Conservation (phyloP, 2,797 vertebrate genomes). For the Lepilemur septentrionalis region DNA sequence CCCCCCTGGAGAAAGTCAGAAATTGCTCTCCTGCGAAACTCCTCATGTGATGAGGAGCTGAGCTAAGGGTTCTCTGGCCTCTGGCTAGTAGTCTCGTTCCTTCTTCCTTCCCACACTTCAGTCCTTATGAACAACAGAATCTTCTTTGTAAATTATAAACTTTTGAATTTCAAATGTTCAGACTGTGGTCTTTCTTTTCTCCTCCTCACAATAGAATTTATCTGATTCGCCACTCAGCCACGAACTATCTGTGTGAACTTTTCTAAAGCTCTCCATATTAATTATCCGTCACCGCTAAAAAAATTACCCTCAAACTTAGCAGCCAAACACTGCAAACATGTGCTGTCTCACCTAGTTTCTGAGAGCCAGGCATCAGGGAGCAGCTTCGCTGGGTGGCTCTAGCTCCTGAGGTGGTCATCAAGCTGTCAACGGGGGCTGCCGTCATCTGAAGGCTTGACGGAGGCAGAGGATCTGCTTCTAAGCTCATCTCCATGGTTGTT, state of each 20-base stretch:
- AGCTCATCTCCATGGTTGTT: background rate
- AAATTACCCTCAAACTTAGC: background rate
- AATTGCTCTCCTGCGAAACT: background rate
- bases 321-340: background rate
- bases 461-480: background rate
- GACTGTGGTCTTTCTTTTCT: background rate
- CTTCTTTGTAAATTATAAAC: background rate
- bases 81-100: background rate
- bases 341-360: background rate
- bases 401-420: background rate
- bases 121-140: background rate
- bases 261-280: background rate
- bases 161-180: background rate
- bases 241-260: background rate
- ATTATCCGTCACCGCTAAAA: background rate
- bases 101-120: background rate
- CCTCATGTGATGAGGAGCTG: background rate
- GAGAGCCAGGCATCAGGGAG: background rate
- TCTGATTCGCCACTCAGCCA: background rate
- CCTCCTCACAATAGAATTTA: background rate
- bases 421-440: fast-evolving
- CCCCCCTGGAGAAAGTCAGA: background rate
- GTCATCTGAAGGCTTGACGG: background rate
- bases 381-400: fast-evolving
- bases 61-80: background rate